Evolutionary conservation across 2,888 invertebrate species (phyloP).

Genomic region (Lathronympha strigana): DNA sequence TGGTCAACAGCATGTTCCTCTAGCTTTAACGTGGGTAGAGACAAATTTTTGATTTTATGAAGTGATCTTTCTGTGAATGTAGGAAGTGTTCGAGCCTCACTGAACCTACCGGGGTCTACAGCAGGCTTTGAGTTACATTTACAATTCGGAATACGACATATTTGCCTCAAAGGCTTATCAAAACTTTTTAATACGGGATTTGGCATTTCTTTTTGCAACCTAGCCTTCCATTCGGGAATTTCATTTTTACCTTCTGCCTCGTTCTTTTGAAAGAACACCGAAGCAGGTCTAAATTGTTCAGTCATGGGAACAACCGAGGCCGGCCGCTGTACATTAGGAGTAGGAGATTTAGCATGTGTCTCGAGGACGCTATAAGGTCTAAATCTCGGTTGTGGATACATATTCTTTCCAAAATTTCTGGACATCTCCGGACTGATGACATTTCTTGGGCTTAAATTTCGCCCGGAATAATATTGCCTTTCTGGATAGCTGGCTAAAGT

Average conservation of each 20-base stretch:
- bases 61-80: conserved; percentile 67
- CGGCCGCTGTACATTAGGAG: conserved; percentile 65
- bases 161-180: conserved; percentile 68
- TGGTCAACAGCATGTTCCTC: conserved; percentile 66
- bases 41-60: conserved; percentile 70
- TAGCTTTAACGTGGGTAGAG: conserved; percentile 75
- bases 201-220: conserved; percentile 70
- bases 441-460: conserved; percentile 59
- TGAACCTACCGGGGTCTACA: conserved; percentile 60
- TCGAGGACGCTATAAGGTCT: conserved; percentile 79
- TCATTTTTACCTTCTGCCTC: conserved; percentile 62
- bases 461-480: conserved; percentile 63
- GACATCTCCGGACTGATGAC: conserved; percentile 62
- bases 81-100: conserved; percentile 69
- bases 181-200: conserved; percentile 62
- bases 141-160: conserved; percentile 76
- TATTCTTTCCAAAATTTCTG: conserved; percentile 61
- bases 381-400: conserved; percentile 62
- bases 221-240: conserved; percentile 73
- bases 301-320: conserved; percentile 76
- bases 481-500: conserved; percentile 70
- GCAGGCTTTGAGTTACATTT: conserved; percentile 67
- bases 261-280: conserved; percentile 66
- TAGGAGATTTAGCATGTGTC: conserved; percentile 63
- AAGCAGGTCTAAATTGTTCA: conserved; percentile 76